Evolutionary conservation across 2,113 vertebrate species (phyloP), one percentile per base, ranked within the genome.

Genomic region (Gallinago media): DNA sequence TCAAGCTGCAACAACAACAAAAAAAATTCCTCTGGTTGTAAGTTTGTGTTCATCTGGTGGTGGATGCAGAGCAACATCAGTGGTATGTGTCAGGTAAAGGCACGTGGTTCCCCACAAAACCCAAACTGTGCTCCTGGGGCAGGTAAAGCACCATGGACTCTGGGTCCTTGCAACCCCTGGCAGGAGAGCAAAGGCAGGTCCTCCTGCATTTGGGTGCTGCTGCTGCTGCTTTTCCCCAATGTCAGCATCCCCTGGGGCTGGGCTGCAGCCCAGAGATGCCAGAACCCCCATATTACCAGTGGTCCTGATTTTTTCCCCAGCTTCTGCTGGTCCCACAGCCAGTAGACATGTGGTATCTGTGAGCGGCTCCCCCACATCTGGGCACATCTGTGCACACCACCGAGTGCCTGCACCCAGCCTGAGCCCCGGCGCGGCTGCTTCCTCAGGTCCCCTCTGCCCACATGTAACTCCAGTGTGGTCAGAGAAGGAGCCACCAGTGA

Each of bases 101-200:
- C 20, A 21, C 46, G 5, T 47, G 46, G 46, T 21, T 47, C 46
- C 20, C 46, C 46, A 47, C 46, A 47, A 22, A 47, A 22, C 61
- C 55, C 42, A 54, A 17, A 32, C 32, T 0, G 1, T 11, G 26
- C 46, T 78, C 50, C 16, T 5, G 61, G 26, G 38, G 63, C 88
- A 32, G 46, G 34, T 2, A 5, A 31, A 73, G 65, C 46, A 38
- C 17, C 2, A 13, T 1, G 1, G 73, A 49, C 9, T 2, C 55
- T 32, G 4, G 2, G 40, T 50, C 56, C 55, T 12, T 0, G 0
- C 3, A 8, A 12, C 11, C 26, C 47, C 17, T 0, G 0, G 32
- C 21, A 12, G 9, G 25, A 72, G 21, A 46, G 19, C 5, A 15
- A n/a, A 44, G 58, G 38, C 46, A 52, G 21, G 1, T 8, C 29